Percentiles rank a stretch among this genome's conserved stretches.
These are phyloP conservation scores for Xestoiulus laeticollis DNA, from an alignment of 2,888 invertebrate genomes.

Conservation along the genomic window DNA sequence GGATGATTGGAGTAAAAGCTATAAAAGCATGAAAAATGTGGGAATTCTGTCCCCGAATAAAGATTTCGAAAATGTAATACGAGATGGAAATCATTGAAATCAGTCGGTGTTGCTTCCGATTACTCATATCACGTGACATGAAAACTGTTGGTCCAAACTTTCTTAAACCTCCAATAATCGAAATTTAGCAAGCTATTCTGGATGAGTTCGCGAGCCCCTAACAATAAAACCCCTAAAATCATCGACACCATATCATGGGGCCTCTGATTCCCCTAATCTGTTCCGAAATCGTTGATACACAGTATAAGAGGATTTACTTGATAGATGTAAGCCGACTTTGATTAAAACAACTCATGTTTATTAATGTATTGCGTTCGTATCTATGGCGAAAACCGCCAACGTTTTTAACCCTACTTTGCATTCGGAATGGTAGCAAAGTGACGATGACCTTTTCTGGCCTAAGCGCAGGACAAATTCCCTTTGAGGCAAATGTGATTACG, in stretches of 20 bases:
- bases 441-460: background rate
- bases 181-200: too few species aligned
- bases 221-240: background rate
- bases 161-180: too few species aligned
- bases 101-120: too few species aligned
- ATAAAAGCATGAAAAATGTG: too few species aligned
- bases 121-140: too few species aligned
- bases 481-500: slow-evolving; percentile 10
- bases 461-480: background rate
- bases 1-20: too few species aligned
- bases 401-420: slow-evolving; percentile 3
- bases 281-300: background rate
- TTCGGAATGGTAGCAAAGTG: background rate
- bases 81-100: too few species aligned
- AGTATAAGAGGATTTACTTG: background rate
- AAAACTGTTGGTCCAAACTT: too few species aligned
- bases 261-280: background rate
- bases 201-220: background rate
- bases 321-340: slow-evolving; percentile 11
- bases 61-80: too few species aligned
- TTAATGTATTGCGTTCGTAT: background rate
- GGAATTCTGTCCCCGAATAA: too few species aligned
- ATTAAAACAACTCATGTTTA: slow-evolving; percentile 26
- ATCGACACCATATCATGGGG: background rate
- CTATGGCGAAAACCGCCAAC: background rate